These are phyloP conservation scores for Chloroceryle amazona DNA, from an alignment of 2,797 vertebrate species.

Conservation along the genomic window DNA sequence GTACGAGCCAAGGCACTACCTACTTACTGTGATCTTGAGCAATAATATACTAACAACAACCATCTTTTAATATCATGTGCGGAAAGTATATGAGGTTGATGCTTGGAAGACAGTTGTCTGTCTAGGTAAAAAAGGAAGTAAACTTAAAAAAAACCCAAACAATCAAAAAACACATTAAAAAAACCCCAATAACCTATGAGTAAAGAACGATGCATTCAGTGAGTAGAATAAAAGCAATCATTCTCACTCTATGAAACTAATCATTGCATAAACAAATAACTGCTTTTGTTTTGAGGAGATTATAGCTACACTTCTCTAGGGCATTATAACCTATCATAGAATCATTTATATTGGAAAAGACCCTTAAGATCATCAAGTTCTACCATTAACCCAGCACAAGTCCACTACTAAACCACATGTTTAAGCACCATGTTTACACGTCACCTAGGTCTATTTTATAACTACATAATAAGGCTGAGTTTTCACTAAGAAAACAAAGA, in stretches of 20 bases:
- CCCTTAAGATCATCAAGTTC: neutral
- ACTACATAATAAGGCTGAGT: neutral
- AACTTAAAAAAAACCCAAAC: neutral
- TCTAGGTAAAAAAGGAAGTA: neutral
- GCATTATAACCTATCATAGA: neutral
- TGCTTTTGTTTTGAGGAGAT: neutral
- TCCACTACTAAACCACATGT: neutral
- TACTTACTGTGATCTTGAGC: neutral
- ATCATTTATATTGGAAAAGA: neutral
- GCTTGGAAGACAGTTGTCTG: neutral
- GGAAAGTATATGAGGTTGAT: neutral
- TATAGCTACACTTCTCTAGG: neutral
- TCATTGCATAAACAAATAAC: neutral
- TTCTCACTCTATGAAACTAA: neutral
- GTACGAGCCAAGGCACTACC: neutral
- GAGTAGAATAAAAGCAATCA: neutral
- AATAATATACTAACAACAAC: neutral
- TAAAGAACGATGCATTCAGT: neutral
- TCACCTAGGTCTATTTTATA: neutral
- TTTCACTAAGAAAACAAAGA: neutral
- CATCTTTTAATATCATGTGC: neutral
- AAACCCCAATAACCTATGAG: neutral
- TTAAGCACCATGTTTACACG: fast-evolving
- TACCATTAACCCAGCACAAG: neutral
- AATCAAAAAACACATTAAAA: neutral